Evolutionary conservation across 1,140 invertebrate species (phyloP), one percentile per base, ranked within the genome.

Genomic region (Drosophila pseudoananassae): DNA sequence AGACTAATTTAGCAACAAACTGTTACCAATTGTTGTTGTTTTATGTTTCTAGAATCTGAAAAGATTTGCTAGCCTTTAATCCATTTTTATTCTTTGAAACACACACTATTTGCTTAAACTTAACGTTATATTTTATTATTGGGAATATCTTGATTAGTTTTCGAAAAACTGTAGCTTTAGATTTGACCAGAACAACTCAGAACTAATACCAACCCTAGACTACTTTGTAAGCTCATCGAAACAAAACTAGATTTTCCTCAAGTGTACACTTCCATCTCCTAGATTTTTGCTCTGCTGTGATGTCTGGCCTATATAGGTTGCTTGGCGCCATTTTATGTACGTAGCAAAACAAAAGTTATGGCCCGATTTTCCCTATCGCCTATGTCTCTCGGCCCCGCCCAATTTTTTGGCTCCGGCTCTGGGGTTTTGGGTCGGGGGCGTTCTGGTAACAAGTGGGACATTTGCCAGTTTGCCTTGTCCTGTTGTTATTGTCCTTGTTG

Each of bases 331-430:
- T 85, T 85, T 85, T 85, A 85, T 85, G 82, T 87, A 85, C 82
- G 82, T 87, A 81, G 82, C 82, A 85, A 85, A 85, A 85, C 82
- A 85, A 85, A 85, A 85, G 82, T 85, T 85, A 85, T 85, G 82
- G 82, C 82, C 78, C 82, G 84, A 85, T 85, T 85, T 81, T 85
- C 46, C 76, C 63, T 69, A 69, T 69, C 65, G 65, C 65, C 65
- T 55, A 69, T 69, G 65, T 69, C 63, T 27, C 33, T 45, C 59
- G 25, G 49, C 55, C 58, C 9, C 64, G 31, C 57, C 77, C 57
- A 59, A 43, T 68, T 27, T 53, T 43, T 43, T 43, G 33, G 14
- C 40, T 43, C 23, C 15, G 15, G 17, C 25, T 27, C 12, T 17
- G 40, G 17, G 43, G 15, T 9, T 17, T 20, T 15, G 36, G 52